Base-by-base conservation (phyloP, 2,888 invertebrate genomes). In the Charanyca ferruginea region DNA sequence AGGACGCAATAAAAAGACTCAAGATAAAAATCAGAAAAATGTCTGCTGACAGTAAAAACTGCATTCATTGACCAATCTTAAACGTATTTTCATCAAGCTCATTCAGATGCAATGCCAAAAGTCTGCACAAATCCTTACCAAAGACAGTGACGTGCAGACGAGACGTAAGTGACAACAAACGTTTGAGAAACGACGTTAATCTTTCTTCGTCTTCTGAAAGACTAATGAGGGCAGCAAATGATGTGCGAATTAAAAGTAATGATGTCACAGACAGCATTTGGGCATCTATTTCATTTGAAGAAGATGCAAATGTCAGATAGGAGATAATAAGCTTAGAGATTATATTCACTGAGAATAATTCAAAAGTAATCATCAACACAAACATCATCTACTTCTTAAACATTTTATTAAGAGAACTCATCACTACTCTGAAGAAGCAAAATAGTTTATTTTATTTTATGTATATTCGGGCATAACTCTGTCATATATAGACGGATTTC, bases 151-250 rank as follows among this genome's bases (percentile, higher is more conserved):
- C 35, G n/a, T 22, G 22, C n/a, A 45, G 38, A 54, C 38, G 3
- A 45, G 81, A 81, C 71, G 61, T 53, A 67, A 54, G 71, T 66
- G 52, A 73, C 81, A 80, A 67, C 72, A 78, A 80, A 73, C 75
- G 66, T 73, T 48, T 69, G 63, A 53, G 45, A 68, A 18, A 48
- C 61, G 68, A 74, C 77, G 75, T 73, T 72, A 75, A 82, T 82
- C 73, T 47, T 55, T 41, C 22, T 28, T 49, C 35, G 57, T 75
- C 60, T 66, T 71, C 48, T 68, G 32, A 71, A 58, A 62, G 44
- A 73, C 41, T 69, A 69, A 77, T 66, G 54, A 69, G 53, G 41
- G 5, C 20, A 28, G 23, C 47, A 48, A 62, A 51, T 54, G 55
- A 38, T 60, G 38, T 11, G n/a, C 6, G 3, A 8, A 48, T 53